A percentile compares a stretch with the other conserved stretches of the same genome.
Evolutionary conservation across 1,140 invertebrate species (phyloP).

Genomic region (Dinoponera quadriceps): DNA sequence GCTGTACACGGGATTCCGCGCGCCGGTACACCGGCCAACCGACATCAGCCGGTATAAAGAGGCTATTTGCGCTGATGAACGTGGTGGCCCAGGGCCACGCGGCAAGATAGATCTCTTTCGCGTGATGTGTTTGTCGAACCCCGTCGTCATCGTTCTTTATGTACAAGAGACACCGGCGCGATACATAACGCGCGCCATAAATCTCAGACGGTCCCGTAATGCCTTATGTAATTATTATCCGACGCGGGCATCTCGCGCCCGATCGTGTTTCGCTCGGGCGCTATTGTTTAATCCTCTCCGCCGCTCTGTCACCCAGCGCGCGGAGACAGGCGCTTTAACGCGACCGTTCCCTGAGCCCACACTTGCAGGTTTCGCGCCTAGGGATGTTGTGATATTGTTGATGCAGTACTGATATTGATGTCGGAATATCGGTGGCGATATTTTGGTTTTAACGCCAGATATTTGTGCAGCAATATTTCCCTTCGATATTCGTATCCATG

Average conservation of each 20-base stretch:
- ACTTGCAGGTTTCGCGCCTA: no score
- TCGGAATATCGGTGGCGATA: no score
- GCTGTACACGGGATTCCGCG: conserved; percentile 22
- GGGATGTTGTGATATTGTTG: no score
- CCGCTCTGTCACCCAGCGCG: background rate
- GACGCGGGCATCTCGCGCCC: conserved; percentile 18
- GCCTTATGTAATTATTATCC: conserved; percentile 57
- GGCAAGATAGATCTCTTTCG: conserved; percentile 72
- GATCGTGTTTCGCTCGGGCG: conserved; percentile 20
- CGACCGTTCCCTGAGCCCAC: background rate
- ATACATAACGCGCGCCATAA: conserved; percentile 46
- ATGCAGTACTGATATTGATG: no score
- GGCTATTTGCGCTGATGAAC: conserved; percentile 73
- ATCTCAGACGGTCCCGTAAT: conserved; percentile 43
- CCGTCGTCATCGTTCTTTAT: conserved; percentile 31
- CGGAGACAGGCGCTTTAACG: conserved; percentile 34
- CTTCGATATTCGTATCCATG: no score
- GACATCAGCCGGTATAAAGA: conserved; percentile 54
- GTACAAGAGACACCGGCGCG: conserved; percentile 4
- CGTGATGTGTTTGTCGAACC: conserved; percentile 67
- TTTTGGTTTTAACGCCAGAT: no score
- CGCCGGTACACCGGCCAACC: conserved; percentile 2
- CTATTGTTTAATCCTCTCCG: conserved; percentile 46
- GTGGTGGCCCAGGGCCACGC: conserved; percentile 62
- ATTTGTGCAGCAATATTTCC: no score